Evolutionary conservation across 2,888 invertebrate genomes (phyloP), one percentile per base, ranked within the genome.

Genomic region (Microplitis deprimator): DNA sequence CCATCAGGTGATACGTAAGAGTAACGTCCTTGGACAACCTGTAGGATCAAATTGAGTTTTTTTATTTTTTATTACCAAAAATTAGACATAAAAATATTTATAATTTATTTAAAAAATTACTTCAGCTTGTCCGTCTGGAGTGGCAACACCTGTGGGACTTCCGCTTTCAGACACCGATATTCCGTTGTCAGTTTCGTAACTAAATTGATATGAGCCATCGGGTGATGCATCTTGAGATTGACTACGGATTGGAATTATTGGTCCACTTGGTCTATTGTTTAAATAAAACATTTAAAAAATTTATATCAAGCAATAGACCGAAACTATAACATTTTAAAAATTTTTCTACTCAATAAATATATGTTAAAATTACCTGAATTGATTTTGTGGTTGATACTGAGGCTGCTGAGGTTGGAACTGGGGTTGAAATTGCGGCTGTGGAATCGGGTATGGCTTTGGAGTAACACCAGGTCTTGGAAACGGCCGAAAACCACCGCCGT

Each of bases 1-100:
- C 94, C 94, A 83, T 96, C 95, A 0, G 95, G 95, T 1, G 95
- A 92, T 5, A 94, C 92, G 86, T 95, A 96, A 0, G 95, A 93
- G 86, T 93, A 95, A 62, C 94, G 94, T 65, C 96, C 96, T 87
- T 95, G 94, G 1, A 95, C 94, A 1, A 94, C 94, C 93, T 95
- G 89, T 68, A 84, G 83, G 73, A 62, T 67, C 68, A 17, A 64
- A 74, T 10, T 50, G 13, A 5, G 64, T 59, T 38, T 50, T 39
- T 29, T 29, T 20, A 1, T 20, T 20, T 20, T 20, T 20, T 20
- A 1, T 29, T 29, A 3, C 29, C 29, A 29, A 29, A 29, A 29
- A 29, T 29, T 29, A 29, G 29, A 29, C 40, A 68, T 62, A 20
- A 10, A 67, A 68, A 59, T n/a, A 40, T 61, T 20, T 17, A n/a